Conservation (phyloP, 2,888 invertebrate genomes). For the Spilarctia lutea region DNA sequence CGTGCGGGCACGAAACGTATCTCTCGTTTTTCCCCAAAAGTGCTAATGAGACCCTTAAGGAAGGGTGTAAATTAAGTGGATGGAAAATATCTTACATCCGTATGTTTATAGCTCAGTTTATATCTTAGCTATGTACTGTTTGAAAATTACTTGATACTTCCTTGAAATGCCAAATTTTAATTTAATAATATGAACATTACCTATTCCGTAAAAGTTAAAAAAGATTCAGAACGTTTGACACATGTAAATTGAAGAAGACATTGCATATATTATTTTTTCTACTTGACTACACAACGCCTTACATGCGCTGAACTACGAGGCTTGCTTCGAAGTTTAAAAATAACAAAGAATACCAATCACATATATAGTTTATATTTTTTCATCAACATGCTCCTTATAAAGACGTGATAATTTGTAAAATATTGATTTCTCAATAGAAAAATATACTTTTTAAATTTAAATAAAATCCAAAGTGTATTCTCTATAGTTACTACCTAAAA, state of each 20-base stretch:
- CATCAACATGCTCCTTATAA: no score
- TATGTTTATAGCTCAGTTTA: slow-evolving; percentile 17
- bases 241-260: no score
- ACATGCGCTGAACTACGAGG: background rate
- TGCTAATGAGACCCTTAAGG: slow-evolving; percentile 63
- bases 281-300: background rate
- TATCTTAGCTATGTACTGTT: background rate
- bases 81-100: slow-evolving; percentile 38
- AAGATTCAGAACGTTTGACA: no score
- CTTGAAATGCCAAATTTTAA: background rate
- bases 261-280: background rate
- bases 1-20: slow-evolving; percentile 52
- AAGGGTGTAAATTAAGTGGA: slow-evolving; percentile 58
- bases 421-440: no score
- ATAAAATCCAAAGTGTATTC: no score
- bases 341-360: no score
- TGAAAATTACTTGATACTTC: background rate
- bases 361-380: no score
- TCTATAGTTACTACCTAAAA: no score
- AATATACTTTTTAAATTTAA: no score
- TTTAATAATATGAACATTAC: background rate
- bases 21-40: slow-evolving; percentile 60
- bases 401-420: no score
- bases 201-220: background rate
- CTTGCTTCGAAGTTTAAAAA: no score